Conservation (phyloP, 2,797 vertebrate species). For the Euphonia xanthogaster region DNA sequence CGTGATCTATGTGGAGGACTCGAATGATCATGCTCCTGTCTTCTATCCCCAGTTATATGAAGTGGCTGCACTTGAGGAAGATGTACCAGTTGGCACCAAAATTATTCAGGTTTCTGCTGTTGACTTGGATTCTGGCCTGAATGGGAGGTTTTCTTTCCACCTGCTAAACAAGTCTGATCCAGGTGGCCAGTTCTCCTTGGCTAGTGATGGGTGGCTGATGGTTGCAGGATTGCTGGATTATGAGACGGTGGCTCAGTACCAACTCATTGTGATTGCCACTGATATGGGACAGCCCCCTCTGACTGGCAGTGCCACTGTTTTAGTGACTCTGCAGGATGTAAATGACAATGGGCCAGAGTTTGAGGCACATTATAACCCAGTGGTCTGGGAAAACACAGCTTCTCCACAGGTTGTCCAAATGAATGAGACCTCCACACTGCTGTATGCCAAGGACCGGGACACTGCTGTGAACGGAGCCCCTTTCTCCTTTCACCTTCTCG, state of each 20-base stretch:
- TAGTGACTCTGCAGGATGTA: conserved; percentile 82
- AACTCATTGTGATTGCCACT: conserved; percentile 81
- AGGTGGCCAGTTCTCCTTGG: conserved; percentile 80
- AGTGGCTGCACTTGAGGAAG: conserved; percentile 81
- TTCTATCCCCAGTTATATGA: conserved; percentile 88
- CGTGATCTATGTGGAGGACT: conserved; percentile 86
- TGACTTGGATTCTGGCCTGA: conserved; percentile 87
- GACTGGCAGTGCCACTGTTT: conserved; percentile 83
- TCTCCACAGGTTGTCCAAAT: conserved; percentile 81
- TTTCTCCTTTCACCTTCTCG: conserved; percentile 84
- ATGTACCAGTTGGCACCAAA: conserved; percentile 80
- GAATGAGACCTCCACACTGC: conserved; percentile 82
- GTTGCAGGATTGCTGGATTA: conserved; percentile 82
- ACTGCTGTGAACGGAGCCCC: conserved; percentile 79
- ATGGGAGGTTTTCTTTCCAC: conserved; percentile 83
- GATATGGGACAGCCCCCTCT: conserved; percentile 82
- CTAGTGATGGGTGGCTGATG: conserved; percentile 82
- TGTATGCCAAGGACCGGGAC: conserved; percentile 83
- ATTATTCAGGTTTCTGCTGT: conserved; percentile 85
- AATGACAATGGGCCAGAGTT: conserved; percentile 91
- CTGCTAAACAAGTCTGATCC: conserved; percentile 83
- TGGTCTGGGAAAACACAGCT: conserved; percentile 87
- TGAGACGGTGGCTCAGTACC: conserved; percentile 81
- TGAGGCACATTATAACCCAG: conserved; percentile 81
- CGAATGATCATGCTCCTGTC: conserved; percentile 86